These are phyloP conservation scores for Geothlypis trichas DNA, from an alignment of 2,113 vertebrate genomes.

Conservation along the genomic window DNA sequence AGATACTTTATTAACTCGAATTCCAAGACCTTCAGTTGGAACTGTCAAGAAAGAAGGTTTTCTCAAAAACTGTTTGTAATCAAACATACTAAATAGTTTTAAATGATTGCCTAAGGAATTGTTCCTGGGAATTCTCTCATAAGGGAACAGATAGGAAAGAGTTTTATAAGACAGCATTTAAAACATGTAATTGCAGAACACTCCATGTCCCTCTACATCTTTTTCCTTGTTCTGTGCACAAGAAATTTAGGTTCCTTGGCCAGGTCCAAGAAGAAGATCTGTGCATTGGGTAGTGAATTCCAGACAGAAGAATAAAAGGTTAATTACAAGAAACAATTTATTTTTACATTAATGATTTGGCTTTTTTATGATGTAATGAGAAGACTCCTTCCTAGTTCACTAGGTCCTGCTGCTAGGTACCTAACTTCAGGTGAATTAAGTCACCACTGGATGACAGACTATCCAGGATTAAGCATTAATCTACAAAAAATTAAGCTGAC, in stretches of 20 bases:
- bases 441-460: background rate
- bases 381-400: background rate
- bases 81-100: background rate
- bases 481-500: background rate
- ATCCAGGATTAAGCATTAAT: background rate
- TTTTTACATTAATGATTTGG: background rate
- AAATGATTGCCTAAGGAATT: background rate
- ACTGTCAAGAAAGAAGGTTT: background rate
- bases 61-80: background rate
- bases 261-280: background rate
- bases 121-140: background rate
- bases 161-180: background rate
- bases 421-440: background rate
- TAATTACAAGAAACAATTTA: background rate
- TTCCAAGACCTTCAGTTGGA: background rate
- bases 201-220: background rate
- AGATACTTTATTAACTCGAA: background rate
- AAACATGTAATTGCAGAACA: background rate
- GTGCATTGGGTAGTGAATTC: background rate
- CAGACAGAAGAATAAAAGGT: background rate
- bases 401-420: background rate
- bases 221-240: background rate
- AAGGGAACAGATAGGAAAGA: background rate
- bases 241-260: background rate
- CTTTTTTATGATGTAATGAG: background rate